These are phyloP conservation scores for Ctenicera cuprea DNA, from an alignment of 2,888 invertebrate species.

Conservation along the genomic window DNA sequence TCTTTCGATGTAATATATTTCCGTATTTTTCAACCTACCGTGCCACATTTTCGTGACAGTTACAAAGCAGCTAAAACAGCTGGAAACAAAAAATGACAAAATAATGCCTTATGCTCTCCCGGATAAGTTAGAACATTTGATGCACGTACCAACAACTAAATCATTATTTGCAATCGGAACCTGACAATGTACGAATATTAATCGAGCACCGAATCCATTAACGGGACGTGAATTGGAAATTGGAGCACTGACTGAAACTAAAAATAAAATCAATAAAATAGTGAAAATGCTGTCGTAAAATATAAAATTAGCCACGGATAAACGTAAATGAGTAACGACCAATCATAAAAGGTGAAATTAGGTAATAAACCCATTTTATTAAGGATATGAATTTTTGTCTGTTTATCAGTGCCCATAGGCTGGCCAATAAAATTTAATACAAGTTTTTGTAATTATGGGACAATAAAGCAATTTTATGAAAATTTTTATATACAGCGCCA, in stretches of 20 bases:
- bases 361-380: constrained; percentile 8
- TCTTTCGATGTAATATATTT: constrained; percentile 6
- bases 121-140: neutral
- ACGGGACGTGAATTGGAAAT: no score
- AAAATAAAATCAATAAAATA: constrained; percentile 18
- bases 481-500: neutral
- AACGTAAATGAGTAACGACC: constrained; percentile 13
- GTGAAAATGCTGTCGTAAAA: neutral
- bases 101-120: neutral
- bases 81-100: constrained; percentile 14
- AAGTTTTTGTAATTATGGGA: neutral
- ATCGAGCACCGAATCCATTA: neutral
- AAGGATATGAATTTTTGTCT: constrained; percentile 11
- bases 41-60: constrained; percentile 10
- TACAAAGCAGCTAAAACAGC: constrained; percentile 18
- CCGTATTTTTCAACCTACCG: constrained; percentile 4
- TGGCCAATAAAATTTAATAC: neutral
- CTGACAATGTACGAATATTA: neutral
- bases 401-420: neutral
- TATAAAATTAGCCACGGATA: constrained; percentile 5
- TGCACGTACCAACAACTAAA: neutral
- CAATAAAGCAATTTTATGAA: neutral
- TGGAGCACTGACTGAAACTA: neutral
- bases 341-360: constrained; percentile 9
- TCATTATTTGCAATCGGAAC: constrained; percentile 1